A percentile compares a stretch with the other conserved stretches of the same genome.
These are phyloP conservation scores for Acinonyx jubatus DNA, from an alignment of 2,113 vertebrate genomes.

Conservation along the genomic window DNA sequence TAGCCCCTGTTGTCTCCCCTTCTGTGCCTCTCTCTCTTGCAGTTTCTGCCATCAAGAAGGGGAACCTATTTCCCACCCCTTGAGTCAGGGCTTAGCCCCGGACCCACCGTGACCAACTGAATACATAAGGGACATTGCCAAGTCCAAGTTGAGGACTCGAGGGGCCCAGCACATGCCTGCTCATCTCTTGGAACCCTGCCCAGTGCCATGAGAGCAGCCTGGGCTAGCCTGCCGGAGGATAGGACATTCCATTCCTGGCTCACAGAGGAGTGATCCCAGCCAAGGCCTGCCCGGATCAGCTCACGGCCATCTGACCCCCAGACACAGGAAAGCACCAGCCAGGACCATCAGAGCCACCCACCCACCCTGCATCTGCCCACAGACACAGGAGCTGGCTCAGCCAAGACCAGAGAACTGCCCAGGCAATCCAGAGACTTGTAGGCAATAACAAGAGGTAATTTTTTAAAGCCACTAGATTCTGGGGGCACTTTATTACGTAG, in stretches of 20 bases:
- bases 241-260: too few species aligned
- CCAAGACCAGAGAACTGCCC: neutral
- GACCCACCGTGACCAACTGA: neutral
- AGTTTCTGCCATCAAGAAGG: neutral
- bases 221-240: neutral
- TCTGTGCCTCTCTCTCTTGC: neutral
- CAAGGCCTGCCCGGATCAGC: neutral
- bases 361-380: neutral
- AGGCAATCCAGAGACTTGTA: neutral
- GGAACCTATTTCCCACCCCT: neutral
- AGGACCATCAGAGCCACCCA: neutral
- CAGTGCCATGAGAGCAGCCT: neutral
- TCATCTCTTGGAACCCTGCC: too few species aligned
- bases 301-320: neutral
- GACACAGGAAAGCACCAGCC: accelerated
- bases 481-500: neutral
- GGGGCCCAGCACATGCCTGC: accelerated
- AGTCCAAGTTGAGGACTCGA: neutral
- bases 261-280: neutral
- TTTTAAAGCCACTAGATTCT: neutral
- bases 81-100: neutral
- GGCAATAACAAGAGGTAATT: neutral
- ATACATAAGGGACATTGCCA: neutral
- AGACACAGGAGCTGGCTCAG: neutral
- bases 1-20: neutral